Percentiles rank a stretch among this genome's conserved stretches.
Evolutionary conservation across 2,113 vertebrate genomes (phyloP).

Genomic region (Heloderma charlesbogerti): DNA sequence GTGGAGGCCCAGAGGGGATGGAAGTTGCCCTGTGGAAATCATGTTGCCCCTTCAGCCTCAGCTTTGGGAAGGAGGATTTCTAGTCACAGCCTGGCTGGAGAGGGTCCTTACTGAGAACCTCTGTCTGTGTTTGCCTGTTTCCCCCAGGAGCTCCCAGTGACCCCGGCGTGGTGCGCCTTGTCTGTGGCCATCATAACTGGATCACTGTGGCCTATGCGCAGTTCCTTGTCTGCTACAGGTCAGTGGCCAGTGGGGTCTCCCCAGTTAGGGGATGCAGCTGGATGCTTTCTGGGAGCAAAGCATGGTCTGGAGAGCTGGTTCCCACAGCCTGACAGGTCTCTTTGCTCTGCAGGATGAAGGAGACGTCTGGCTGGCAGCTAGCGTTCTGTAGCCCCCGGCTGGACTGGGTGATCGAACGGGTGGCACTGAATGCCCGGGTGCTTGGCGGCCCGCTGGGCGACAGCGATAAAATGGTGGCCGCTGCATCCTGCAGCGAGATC

Average conservation of each 20-base stretch:
- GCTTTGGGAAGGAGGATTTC: background rate
- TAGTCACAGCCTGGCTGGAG: no score
- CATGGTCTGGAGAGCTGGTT: no score
- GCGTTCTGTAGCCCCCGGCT: slow-evolving; percentile 90
- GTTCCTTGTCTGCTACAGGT: slow-evolving; percentile 94
- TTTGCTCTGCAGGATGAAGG: slow-evolving; percentile 83
- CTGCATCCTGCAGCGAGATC: slow-evolving; percentile 86
- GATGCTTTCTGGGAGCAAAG: no score
- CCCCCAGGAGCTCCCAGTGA: slow-evolving; percentile 75
- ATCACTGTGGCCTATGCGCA: slow-evolving; percentile 90
- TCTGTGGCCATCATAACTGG: slow-evolving; percentile 95
- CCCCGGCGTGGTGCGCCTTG: slow-evolving; percentile 87
- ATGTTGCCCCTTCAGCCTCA: background rate
- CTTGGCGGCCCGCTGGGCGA: slow-evolving; percentile 87
- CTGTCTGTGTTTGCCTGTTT: background rate
- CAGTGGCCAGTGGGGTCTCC: background rate
- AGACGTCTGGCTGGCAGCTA: slow-evolving; percentile 92
- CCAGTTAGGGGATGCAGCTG: background rate
- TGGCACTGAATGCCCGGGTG: slow-evolving; percentile 90
- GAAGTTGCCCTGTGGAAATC: background rate
- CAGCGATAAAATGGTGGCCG: slow-evolving; percentile 94
- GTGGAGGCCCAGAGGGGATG: background rate
- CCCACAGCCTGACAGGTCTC: background rate
- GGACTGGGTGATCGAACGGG: slow-evolving; percentile 90
- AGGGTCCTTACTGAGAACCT: no score